Base-by-base conservation (phyloP, 2,797 vertebrate genomes). In the Argya squamiceps region DNA sequence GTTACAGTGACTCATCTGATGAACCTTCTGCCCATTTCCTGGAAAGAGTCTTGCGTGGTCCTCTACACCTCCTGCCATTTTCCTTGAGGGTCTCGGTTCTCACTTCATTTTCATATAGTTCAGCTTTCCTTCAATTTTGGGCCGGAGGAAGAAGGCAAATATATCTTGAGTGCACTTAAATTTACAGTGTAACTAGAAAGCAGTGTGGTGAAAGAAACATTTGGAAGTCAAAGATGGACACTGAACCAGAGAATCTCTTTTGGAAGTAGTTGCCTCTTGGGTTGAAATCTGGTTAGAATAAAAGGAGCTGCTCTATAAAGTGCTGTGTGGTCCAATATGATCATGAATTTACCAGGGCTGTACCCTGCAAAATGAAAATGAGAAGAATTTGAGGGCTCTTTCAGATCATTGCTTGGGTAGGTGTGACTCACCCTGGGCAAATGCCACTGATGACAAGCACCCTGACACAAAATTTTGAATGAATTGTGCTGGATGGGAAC, bases 1-100 rank as follows among this genome's bases (percentile, higher is more conserved):
- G 75, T 95, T 94, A 91, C 95, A 93, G 46, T 96, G 96, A 96
- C 93, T 97, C 96, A 97, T 93, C 59, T 74, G 86, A 91, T 41
- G 91, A 94, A 92, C 52, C 79, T 94, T 84, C 84, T 83, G 68
- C 69, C 84, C 80, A 30, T 96, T 97, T 97, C 96, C 95, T 97
- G 93, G 89, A 93, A 93, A 92, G 93, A 95, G 79, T 79, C 79
- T 84, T 89, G 43, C 6, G 0, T 11, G 24, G 46, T 91, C 39
- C 58, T 85, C 67, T 70, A 46, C 65, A 65, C 23, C 23, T 91
- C 32, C 47, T 77, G 56, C 50, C 50, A 53, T 84, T 93, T 91
- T 69, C 53, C 78, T 88, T 10, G 15, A 94, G 77, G 53, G 43
- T 68, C 71, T 82, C 41, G 37, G 39, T 50, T 93, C 70, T 82